These are phyloP conservation scores for Ciconia stormi DNA, from an alignment of 2,113 vertebrate species.

Conservation along the genomic window DNA sequence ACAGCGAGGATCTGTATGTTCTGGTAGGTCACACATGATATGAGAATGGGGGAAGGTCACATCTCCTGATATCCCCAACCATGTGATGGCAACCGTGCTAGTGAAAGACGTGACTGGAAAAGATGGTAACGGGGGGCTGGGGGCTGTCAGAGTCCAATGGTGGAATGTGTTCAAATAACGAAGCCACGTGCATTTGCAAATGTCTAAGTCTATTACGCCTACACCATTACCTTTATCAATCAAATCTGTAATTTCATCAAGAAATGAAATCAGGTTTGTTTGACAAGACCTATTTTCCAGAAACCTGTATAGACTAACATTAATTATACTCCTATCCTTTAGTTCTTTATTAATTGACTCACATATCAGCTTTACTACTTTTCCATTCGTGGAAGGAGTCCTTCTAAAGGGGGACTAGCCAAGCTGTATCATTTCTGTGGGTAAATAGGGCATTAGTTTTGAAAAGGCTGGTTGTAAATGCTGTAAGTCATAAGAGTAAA, in stretches of 20 bases:
- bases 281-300: not conserved
- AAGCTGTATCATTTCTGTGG: not conserved
- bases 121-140: not conserved
- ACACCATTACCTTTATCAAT: not conserved
- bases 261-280: not conserved
- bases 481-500: not conserved
- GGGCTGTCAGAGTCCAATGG: not conserved
- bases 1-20: not conserved
- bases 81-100: accelerated
- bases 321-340: not conserved
- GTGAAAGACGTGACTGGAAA: not conserved
- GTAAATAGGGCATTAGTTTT: not conserved
- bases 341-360: not conserved
- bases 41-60: not conserved
- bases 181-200: not conserved
- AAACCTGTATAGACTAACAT: not conserved
- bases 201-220: not conserved
- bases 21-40: not conserved
- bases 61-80: not conserved
- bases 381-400: not conserved
- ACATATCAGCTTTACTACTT: not conserved
- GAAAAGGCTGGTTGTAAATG: not conserved
- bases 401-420: not conserved
- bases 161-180: not conserved
- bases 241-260: not conserved